A percentile compares a stretch with the other conserved stretches of the same genome.
phyloP scores from a whole-genome alignment of 2,113 vertebrate genomes.

The Oncorhynchus kisutch region DNA sequence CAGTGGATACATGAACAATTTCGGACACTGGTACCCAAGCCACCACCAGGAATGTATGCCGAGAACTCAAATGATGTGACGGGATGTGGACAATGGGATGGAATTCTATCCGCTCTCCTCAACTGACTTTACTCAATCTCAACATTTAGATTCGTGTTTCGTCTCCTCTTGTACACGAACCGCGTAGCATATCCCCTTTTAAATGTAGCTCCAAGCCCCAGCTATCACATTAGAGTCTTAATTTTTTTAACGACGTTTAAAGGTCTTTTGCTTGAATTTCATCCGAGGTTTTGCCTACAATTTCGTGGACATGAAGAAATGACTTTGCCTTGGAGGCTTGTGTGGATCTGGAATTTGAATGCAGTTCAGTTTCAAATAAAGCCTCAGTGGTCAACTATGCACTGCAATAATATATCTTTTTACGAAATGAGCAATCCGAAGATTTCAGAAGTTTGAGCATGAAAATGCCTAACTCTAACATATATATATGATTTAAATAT shows the following conservation, averaged over 20 bases:
- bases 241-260: not conserved
- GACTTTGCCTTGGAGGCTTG: not conserved
- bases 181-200: not conserved
- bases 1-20: conserved; percentile 78
- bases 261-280: not conserved
- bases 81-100: not conserved
- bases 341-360: conserved; percentile 6
- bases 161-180: not conserved
- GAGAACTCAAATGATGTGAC: conserved; percentile 84
- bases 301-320: not conserved
- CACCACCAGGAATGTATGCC: conserved; percentile 80
- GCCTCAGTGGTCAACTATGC: conserved; percentile 13
- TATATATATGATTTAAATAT: too few relatives aligned
- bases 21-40: conserved; percentile 83
- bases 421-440: not conserved
- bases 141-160: not conserved
- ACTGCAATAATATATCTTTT: not conserved
- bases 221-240: not conserved
- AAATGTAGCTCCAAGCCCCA: not conserved
- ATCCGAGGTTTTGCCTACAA: not conserved
- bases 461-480: too few relatives aligned
- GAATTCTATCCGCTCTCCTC: not conserved
- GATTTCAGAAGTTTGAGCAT: not conserved
- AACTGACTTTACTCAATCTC: not conserved
- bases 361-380: conserved; percentile 41